Base-by-base conservation (phyloP, 2,888 invertebrate genomes). In the Pyralis farinalis region DNA sequence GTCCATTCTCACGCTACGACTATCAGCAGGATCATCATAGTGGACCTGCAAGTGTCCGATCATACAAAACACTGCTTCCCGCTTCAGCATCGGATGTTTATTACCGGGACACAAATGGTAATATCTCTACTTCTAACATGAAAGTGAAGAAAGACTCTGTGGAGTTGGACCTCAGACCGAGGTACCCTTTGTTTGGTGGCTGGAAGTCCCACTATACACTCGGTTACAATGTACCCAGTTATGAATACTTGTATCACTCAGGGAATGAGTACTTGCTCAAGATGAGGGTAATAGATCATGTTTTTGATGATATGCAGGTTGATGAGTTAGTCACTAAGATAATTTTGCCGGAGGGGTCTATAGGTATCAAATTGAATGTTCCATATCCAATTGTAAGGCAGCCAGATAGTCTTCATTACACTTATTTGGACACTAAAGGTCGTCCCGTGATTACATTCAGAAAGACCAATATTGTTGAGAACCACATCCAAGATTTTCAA, bases 181-280 rank as follows among this genome's bases (percentile, higher is more conserved):
- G 99, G 60, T 99, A 98, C 79, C 99, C 99, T 1, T 90, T 99
- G 3, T 99, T 99, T 78, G 99, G 99, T 40, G 99, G 99, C 8
- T 99, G 99, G 99, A 97, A 96, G 77, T 98, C 98, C 6, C 96
- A 97, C 58, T 99, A 99, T 80, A 95, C 95, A 30, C 90, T 99
- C 34, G 99, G 99, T 1, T 98, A 98, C 89, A 98, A 98, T 86
- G 95, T 99, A 0, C 99, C 99, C 1, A 97, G 98, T 55, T 98
- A 98, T 71, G 98, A 98, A 71, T 98, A 98, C 80, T 90, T 99
- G 20, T 98, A 92, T 74, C 94, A 94, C 55, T 91, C 92, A 47
- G 95, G 94, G 47, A 92, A 93, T 70, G 91, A 95, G 20, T 98
- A 95, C 77, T 91, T 95, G 30, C 83, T 99, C 40, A 96, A 96